Evolutionary conservation across 1,140 invertebrate species (phyloP).

Genomic region (Odontomachus brunneus): DNA sequence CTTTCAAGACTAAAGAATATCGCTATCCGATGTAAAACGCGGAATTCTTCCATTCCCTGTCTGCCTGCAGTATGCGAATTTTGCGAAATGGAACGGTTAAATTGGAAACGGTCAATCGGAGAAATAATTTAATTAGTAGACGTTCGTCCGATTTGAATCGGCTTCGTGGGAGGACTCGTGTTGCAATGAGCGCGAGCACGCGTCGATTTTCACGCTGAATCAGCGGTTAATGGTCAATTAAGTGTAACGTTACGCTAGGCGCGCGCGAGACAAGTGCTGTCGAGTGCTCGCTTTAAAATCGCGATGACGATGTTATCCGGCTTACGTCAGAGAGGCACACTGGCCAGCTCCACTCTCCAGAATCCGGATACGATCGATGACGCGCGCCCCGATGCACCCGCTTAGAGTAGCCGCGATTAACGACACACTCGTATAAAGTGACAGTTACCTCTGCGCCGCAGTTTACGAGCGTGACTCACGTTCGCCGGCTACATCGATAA

Average conservation of each 20-base stretch:
- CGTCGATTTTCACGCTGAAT: conserved; percentile 4
- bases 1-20: too few species aligned
- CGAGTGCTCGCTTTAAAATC: conserved; percentile 4
- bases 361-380: conserved; percentile 60
- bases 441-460: conserved; percentile 24
- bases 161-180: not conserved
- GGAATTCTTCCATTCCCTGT: conserved; percentile 18
- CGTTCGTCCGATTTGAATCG: not conserved
- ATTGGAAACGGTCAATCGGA: not conserved
- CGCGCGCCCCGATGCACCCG: conserved; percentile 22
- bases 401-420: conserved; percentile 45
- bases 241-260: not conserved
- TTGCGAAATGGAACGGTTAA: not conserved
- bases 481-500: conserved; percentile 55
- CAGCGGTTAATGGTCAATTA: conserved; percentile 1
- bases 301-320: conserved; percentile 34
- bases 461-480: conserved; percentile 60
- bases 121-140: not conserved
- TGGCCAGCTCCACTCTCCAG: conserved; percentile 6
- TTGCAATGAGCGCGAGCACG: not conserved
- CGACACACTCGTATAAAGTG: conserved; percentile 56
- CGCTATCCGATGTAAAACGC: too few species aligned
- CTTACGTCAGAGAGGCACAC: conserved; percentile 44
- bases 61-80: too few species aligned
- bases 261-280: not conserved